Conservation (phyloP, 2,888 invertebrate species). For the Cataglyphis livida region DNA sequence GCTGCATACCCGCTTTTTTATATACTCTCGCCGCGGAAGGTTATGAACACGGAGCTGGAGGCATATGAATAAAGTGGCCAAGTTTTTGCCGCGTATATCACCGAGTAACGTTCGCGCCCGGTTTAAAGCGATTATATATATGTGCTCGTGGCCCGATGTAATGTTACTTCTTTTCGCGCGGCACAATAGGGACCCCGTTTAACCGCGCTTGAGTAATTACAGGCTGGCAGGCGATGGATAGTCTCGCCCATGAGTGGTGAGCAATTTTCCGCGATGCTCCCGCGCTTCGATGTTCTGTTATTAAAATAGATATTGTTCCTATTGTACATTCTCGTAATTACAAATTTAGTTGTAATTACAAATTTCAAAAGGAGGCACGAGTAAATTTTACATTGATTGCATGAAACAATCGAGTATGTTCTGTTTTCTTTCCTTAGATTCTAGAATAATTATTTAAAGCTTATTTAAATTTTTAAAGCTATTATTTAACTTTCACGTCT, state of each 20-base stretch:
- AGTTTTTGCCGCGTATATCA: slow-evolving; percentile 83
- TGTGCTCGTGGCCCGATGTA: slow-evolving; percentile 59
- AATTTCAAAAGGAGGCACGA: background rate
- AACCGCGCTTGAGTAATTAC: slow-evolving; percentile 74
- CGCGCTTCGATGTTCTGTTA: slow-evolving; percentile 37
- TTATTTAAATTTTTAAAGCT: too few relatives aligned
- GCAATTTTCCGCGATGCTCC: slow-evolving; percentile 38
- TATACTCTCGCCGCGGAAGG: slow-evolving; percentile 75
- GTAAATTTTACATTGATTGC: slow-evolving; percentile 8
- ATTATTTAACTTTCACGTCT: background rate
- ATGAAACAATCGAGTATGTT: background rate
- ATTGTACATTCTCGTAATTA: slow-evolving; percentile 19
- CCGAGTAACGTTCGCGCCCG: slow-evolving; percentile 77
- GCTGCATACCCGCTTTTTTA: slow-evolving; percentile 79
- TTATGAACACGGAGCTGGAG: slow-evolving; percentile 77
- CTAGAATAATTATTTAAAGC: background rate
- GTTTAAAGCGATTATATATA: slow-evolving; percentile 74
- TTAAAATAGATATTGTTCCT: slow-evolving; percentile 37
- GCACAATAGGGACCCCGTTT: slow-evolving; percentile 57
- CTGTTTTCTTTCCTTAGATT: background rate
- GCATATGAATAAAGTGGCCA: slow-evolving; percentile 83
- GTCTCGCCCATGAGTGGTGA: slow-evolving; percentile 37
- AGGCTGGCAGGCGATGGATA: slow-evolving; percentile 68
- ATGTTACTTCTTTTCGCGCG: slow-evolving; percentile 63
- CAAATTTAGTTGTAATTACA: slow-evolving; percentile 24